Conservation (phyloP, 2,113 vertebrate species). For the Prinia subflava region DNA sequence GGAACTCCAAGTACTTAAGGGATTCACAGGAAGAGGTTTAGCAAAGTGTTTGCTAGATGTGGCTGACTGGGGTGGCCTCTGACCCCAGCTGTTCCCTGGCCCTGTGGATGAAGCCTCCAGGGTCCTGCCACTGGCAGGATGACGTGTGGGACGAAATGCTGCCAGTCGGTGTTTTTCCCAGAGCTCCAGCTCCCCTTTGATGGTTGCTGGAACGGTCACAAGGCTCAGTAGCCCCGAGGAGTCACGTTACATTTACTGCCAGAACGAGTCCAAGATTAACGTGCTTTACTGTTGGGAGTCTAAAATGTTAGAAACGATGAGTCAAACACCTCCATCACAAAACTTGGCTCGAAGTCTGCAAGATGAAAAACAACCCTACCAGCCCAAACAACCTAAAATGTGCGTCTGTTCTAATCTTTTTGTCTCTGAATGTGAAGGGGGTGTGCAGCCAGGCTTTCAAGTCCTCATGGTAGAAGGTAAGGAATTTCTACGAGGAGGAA, state of each 20-base stretch:
- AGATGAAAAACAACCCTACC: not conserved
- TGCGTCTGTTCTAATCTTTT: not conserved
- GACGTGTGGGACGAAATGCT: fast-evolving
- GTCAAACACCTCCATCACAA: conserved; percentile 18
- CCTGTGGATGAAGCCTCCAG: not conserved
- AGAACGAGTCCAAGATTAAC: not conserved
- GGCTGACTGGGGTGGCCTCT: not conserved
- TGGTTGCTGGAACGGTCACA: not conserved
- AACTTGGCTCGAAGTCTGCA: not conserved
- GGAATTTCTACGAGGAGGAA: not conserved
- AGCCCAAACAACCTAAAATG: not conserved
- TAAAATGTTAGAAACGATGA: conserved; percentile 32
- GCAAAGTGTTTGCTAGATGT: fast-evolving
- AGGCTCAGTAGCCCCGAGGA: conserved; percentile 23
- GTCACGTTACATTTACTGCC: not conserved
- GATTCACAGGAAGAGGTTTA: not conserved
- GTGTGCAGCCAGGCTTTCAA: not conserved
- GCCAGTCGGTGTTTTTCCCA: conserved; percentile 11
- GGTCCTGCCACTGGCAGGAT: not conserved
- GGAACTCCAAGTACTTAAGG: not conserved
- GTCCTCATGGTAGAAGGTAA: not conserved
- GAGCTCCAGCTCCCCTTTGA: not conserved
- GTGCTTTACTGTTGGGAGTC: not conserved
- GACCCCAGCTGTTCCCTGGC: not conserved
- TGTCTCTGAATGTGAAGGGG: not conserved